Evolutionary conservation across 1,140 invertebrate genomes (phyloP).

Genomic region (Platyura marginata): DNA sequence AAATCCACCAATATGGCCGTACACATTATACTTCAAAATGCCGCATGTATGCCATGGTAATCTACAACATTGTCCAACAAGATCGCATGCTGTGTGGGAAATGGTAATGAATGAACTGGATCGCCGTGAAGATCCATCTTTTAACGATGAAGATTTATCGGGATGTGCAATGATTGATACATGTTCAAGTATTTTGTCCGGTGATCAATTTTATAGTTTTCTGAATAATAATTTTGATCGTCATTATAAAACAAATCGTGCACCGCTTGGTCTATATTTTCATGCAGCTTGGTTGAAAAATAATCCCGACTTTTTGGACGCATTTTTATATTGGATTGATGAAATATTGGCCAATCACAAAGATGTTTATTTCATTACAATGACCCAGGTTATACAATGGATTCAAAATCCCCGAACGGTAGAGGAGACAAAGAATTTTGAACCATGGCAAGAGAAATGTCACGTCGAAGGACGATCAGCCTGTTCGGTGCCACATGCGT

Average conservation of each 20-base stretch:
- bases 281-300: slow-evolving; percentile 92
- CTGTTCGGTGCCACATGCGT: slow-evolving; percentile 76
- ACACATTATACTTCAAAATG: slow-evolving; percentile 96
- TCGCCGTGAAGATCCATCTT: slow-evolving; percentile 75
- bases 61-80: slow-evolving; percentile 78
- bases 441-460: slow-evolving; percentile 88
- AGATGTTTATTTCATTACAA: slow-evolving; percentile 94
- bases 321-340: slow-evolving; percentile 88
- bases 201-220: slow-evolving; percentile 92
- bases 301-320: slow-evolving; percentile 82
- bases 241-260: slow-evolving; percentile 85
- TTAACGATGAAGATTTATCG: slow-evolving; percentile 78
- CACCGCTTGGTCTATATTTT: slow-evolving; percentile 86
- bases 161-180: slow-evolving; percentile 95
- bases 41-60: slow-evolving; percentile 88
- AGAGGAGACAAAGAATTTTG: slow-evolving; percentile 73
- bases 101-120: slow-evolving; percentile 97
- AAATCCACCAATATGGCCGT: slow-evolving; percentile 88
- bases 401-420: slow-evolving; percentile 80
- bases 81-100: slow-evolving; percentile 87
- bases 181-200: slow-evolving; percentile 82
- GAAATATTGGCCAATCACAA: slow-evolving; percentile 73
- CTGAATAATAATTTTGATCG: slow-evolving; percentile 90
- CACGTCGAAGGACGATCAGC: slow-evolving; percentile 54
- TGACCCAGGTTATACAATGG: slow-evolving; percentile 94